Conservation (phyloP, 2,888 invertebrate species). For the Pediacus dermestoides region DNA sequence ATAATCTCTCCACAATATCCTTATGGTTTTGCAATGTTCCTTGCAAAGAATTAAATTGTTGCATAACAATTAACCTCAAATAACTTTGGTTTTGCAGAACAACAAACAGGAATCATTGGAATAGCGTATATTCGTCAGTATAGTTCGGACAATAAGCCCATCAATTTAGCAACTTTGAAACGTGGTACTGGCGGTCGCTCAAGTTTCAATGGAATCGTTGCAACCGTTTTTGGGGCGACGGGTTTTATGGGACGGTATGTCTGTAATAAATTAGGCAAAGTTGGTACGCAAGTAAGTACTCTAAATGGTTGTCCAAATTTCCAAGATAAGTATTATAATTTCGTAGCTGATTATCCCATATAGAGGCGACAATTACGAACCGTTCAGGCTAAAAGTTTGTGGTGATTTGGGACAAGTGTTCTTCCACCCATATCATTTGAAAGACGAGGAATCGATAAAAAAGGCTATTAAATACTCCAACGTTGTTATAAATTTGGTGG, state of each 20-base stretch:
- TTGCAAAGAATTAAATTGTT: slow-evolving; percentile 4
- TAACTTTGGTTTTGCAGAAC: slow-evolving; percentile 32
- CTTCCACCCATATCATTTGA: slow-evolving; percentile 79
- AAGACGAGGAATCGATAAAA: slow-evolving; percentile 81
- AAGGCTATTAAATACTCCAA: slow-evolving; percentile 91
- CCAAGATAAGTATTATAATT: slow-evolving; percentile 13
- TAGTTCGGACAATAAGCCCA: slow-evolving; percentile 54
- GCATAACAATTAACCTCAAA: slow-evolving; percentile 5
- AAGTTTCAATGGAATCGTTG: slow-evolving; percentile 94
- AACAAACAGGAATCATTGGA: slow-evolving; percentile 40
- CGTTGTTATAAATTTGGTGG: slow-evolving; percentile 93
- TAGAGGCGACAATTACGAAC: slow-evolving; percentile 79
- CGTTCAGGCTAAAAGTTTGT: slow-evolving; percentile 71
- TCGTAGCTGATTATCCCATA: slow-evolving; percentile 88
- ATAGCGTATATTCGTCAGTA: slow-evolving; percentile 49
- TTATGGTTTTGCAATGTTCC: neutral
- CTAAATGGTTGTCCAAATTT: slow-evolving; percentile 14
- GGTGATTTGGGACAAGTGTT: slow-evolving; percentile 96
- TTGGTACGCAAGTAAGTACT: slow-evolving; percentile 68
- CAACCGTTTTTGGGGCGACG: slow-evolving; percentile 94
- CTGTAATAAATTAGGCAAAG: slow-evolving; percentile 85
- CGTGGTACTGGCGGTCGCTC: slow-evolving; percentile 88
- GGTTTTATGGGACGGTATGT: slow-evolving; percentile 89
- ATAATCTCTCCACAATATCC: neutral
- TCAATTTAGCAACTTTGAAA: slow-evolving; percentile 66